A percentile compares a stretch with the other conserved stretches of the same genome.
Conservation (phyloP, 2,888 invertebrate species). For the Phortica magna region DNA sequence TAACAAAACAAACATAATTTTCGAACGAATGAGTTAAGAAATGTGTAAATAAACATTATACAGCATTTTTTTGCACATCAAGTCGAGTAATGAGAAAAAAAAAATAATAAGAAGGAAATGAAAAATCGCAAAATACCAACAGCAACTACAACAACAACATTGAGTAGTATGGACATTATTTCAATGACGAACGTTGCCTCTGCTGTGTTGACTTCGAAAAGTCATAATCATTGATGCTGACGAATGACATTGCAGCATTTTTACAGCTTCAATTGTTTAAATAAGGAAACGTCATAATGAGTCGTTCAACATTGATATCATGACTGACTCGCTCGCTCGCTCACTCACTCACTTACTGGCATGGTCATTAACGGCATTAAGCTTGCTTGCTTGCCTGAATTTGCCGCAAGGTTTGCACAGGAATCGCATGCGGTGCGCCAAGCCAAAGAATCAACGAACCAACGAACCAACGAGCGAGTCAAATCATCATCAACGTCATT, state of each 20-base stretch:
- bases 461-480: background rate
- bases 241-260: conserved; percentile 31
- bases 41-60: conserved; percentile 33
- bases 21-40: conserved; percentile 24
- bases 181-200: background rate
- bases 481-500: conserved; percentile 11
- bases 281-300: conserved; percentile 32
- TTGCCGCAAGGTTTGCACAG: conserved; percentile 5
- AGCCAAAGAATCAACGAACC: background rate
- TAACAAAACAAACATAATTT: conserved; percentile 23
- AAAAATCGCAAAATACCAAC: conserved; percentile 3
- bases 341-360: background rate
- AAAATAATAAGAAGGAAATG: background rate
- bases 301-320: conserved; percentile 15
- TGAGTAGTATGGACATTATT: background rate
- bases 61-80: conserved; percentile 14
- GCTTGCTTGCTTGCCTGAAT: conserved; percentile 1
- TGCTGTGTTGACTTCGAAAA: background rate
- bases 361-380: conserved; percentile 32
- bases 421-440: conserved; percentile 7
- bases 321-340: background rate
- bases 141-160: background rate
- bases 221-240: conserved; percentile 24
- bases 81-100: background rate
- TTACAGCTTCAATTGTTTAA: conserved; percentile 32